These are phyloP conservation scores for Oceanodroma leucorhoa DNA, from an alignment of 2,797 vertebrate species.

Conservation along the genomic window DNA sequence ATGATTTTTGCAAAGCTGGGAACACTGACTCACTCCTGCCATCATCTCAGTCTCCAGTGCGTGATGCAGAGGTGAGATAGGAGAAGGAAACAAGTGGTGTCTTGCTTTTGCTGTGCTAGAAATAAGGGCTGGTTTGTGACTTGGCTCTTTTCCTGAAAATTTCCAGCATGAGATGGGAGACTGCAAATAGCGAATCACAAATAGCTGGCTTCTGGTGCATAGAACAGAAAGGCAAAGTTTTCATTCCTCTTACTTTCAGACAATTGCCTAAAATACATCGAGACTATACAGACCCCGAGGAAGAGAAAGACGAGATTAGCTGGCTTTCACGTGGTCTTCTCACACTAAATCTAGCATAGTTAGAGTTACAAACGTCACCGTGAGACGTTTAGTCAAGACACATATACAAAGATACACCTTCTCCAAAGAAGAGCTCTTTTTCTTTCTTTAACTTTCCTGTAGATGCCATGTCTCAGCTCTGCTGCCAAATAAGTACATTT, in stretches of 20 bases:
- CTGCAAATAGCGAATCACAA: background rate
- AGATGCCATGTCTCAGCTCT: background rate
- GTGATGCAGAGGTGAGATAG: background rate
- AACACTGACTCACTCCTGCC: slow-evolving; percentile 19
- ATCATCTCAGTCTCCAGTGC: background rate
- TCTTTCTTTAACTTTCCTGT: background rate
- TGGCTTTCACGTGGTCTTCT: background rate
- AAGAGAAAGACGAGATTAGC: background rate
- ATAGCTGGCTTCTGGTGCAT: background rate
- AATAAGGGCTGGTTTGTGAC: background rate
- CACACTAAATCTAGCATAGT: background rate
- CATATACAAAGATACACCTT: background rate
- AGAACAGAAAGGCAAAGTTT: background rate
- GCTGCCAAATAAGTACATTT: background rate
- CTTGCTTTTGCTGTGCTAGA: background rate
- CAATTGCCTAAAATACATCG: background rate
- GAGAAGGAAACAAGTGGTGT: background rate
- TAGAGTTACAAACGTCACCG: background rate
- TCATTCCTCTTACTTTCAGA: background rate
- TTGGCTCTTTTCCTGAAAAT: slow-evolving; percentile 2
- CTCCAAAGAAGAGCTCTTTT: background rate
- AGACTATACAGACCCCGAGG: background rate
- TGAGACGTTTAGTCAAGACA: background rate
- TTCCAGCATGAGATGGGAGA: background rate
- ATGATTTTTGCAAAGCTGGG: background rate